phyloP scores from a whole-genome alignment of 2,113 vertebrate genomes.

The Bucco capensis region DNA sequence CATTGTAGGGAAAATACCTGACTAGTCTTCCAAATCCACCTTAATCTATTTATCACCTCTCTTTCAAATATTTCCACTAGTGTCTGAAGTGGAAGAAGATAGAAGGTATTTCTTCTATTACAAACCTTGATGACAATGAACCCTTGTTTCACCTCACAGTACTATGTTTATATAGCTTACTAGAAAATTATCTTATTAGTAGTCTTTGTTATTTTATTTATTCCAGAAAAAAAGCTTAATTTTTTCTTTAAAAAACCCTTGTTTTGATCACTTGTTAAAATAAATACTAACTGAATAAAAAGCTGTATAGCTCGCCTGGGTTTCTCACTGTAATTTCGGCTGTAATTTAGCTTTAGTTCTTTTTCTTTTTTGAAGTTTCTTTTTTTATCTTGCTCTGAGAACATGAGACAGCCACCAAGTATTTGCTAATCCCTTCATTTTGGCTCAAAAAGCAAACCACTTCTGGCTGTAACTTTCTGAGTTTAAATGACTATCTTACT shows the following conservation, averaged over 20 bases:
- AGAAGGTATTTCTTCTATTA: not conserved
- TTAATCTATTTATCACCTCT: not conserved
- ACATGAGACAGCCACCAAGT: not conserved
- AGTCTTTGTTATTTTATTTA: not conserved
- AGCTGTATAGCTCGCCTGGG: not conserved
- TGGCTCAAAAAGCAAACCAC: not conserved
- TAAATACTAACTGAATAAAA: not conserved
- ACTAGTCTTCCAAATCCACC: not conserved
- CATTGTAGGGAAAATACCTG: rapidly evolving
- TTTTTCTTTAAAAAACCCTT: not conserved
- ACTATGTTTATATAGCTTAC: not conserved
- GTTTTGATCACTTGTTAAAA: not conserved
- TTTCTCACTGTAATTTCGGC: not conserved
- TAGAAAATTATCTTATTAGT: not conserved
- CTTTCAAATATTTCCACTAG: not conserved
- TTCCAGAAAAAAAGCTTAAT: not conserved
- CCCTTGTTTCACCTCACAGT: not conserved
- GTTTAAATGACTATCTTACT: not conserved
- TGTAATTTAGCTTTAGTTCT: not conserved
- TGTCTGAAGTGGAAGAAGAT: not conserved
- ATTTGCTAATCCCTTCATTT: not conserved
- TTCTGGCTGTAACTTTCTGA: not conserved
- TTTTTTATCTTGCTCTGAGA: not conserved
- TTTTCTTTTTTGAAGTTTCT: not conserved
- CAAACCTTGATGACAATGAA: not conserved